These are phyloP conservation scores for Tokudaia muenninki DNA, from an alignment of 2,797 vertebrate species.

Conservation along the genomic window DNA sequence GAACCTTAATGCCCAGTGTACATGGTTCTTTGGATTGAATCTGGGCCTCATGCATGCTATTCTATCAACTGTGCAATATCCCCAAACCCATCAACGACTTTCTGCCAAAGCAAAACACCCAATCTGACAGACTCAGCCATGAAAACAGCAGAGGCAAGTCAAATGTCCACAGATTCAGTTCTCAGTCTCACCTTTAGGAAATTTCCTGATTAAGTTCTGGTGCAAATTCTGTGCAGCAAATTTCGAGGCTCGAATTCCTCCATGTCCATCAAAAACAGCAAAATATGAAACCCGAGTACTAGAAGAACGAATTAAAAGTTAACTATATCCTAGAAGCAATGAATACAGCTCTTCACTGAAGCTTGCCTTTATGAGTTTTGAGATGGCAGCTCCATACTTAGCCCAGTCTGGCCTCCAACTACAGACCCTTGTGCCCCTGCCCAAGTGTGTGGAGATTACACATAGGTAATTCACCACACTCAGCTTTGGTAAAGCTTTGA, in stretches of 20 bases:
- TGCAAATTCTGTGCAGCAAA: conserved; percentile 97
- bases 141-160: neutral
- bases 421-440: neutral
- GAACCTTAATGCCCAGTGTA: neutral
- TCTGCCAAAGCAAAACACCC: neutral
- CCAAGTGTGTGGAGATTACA: neutral
- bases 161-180: accelerated
- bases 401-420: neutral
- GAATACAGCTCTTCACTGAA: neutral
- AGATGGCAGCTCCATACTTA: neutral
- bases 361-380: neutral
- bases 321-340: neutral
- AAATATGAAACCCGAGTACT: conserved; percentile 95
- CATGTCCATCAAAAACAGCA: conserved; percentile 97
- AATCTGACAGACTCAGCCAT: neutral
- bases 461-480: neutral
- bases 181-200: conserved; percentile 92
- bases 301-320: neutral
- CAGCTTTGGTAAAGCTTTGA: too few species aligned
- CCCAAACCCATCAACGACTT: neutral
- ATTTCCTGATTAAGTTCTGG: conserved; percentile 93
- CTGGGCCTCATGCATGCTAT: neutral
- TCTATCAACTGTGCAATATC: neutral
- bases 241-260: conserved; percentile 94
- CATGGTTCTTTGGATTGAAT: neutral